Conservation (phyloP, 2,888 invertebrate genomes). For the Sphaerophoria taeniata region DNA sequence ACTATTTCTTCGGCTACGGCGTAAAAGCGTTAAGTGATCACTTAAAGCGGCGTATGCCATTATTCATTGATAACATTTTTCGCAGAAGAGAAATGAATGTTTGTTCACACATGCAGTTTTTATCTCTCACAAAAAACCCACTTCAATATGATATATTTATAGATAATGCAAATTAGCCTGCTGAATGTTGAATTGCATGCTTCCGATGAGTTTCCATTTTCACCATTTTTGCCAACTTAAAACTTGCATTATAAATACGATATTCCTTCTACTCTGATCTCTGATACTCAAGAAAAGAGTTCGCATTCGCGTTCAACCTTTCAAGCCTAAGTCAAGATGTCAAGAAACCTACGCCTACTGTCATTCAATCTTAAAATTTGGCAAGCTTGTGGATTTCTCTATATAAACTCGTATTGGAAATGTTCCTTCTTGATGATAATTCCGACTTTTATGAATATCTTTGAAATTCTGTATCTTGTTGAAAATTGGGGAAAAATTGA, state of each 20-base stretch:
- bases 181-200: conserved; percentile 6
- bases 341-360: conserved; percentile 63
- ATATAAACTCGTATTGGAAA: conserved; percentile 41
- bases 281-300: too few species aligned
- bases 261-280: too few species aligned
- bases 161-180: too few species aligned
- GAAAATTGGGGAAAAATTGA: conserved; percentile 54
- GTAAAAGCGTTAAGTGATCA: conserved; percentile 36
- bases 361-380: conserved; percentile 73
- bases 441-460: conserved; percentile 40
- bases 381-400: conserved; percentile 68
- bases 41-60: not conserved
- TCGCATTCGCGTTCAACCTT: not conserved
- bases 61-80: conserved; percentile 24
- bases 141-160: too few species aligned
- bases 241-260: too few species aligned
- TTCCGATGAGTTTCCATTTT: not conserved
- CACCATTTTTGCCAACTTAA: too few species aligned
- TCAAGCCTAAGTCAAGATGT: conserved; percentile 41
- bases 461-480: conserved; percentile 56
- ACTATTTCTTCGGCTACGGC: conserved; percentile 36
- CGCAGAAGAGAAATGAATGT: not conserved
- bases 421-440: conserved; percentile 17
- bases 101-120: not conserved
- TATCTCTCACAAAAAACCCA: not conserved